Base-by-base conservation (phyloP, 2,888 invertebrate genomes). In the Callyntrura sp. region DNA sequence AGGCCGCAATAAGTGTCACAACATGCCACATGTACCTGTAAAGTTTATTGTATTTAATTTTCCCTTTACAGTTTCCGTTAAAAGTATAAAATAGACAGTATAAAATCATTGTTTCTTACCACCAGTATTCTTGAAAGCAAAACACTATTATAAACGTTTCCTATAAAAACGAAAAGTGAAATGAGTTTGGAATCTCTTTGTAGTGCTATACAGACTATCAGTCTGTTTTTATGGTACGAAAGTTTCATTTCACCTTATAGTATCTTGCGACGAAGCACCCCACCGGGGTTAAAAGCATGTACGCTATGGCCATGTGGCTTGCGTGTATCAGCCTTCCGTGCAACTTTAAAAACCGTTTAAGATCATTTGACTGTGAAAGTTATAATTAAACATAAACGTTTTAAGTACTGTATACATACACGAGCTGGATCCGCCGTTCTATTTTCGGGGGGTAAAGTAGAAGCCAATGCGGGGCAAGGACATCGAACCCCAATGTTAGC, bases 91-190 rank as follows among this genome's bases (percentile, higher is more conserved):
- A 55, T 14, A 55, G 11, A 55, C 3, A 12, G 3, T 14, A 14
- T 14, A 55, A 55, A 14, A 57, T n/a, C 9, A 57, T 57, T 14
- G 17, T 17, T 17, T 1, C 62, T 4, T 62, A 70, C 91, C 91
- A 91, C 91, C 91, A 91, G 35, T 91, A 91, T 51, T 91, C 90
- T 81, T 91, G 91, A 81, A 90, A 90, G 70, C 91, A 91, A 55
- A 91, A 91, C 0, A 91, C 88, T 0, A 81, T 90, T 20, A 90
- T 55, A 55, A 90, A 91, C 5, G 91, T 91, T 84, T 91, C 91
- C 70, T 78, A 25, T 12, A 25, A 9, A 43, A 23, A 35, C 4
- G 45, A 43, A 35, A 20, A 70, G 35, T 17, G 14, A 70, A 43
- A 35, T n/a, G n/a, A n/a, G n/a, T n/a, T n/a, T n/a, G n/a, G n/a